Conservation (phyloP, 1,140 invertebrate genomes). For the Wiebesia pumilae region DNA sequence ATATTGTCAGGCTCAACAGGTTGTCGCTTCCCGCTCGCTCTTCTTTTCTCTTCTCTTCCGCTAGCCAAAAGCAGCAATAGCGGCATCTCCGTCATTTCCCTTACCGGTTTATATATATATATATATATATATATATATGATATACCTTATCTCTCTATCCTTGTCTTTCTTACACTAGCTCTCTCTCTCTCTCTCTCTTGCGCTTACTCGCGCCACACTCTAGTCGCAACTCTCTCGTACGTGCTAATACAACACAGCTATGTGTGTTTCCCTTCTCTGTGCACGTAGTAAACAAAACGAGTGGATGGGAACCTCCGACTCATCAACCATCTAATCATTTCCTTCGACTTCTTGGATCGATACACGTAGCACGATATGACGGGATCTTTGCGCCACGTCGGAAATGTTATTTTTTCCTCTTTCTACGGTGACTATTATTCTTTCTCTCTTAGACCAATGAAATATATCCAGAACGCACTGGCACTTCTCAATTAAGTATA, state of each 20-base stretch:
- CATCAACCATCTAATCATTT: constrained; percentile 53
- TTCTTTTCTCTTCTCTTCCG: not conserved
- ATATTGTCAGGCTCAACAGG: constrained; percentile 66
- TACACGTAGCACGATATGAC: not conserved
- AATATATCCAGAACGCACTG: not conserved
- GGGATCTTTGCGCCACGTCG: not conserved
- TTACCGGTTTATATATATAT: constrained; percentile 22
- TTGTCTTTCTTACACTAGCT: not conserved
- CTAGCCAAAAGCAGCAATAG: not conserved
- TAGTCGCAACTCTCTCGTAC: not conserved
- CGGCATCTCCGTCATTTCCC: constrained; percentile 26
- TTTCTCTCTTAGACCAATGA: not conserved
- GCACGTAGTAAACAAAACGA: not conserved
- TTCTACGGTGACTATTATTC: not conserved
- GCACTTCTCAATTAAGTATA: not conserved
- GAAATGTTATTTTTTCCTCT: not conserved
- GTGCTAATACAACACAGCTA: not conserved
- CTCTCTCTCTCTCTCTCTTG: not conserved
- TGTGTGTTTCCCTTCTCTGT: not conserved
- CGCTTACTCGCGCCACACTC: not conserved
- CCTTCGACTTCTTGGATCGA: not conserved
- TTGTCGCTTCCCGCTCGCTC: constrained; percentile 49
- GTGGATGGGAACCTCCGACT: constrained; percentile 45
- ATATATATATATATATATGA: not conserved
- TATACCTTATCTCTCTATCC: constrained; percentile 14